Percentiles rank a stretch among this genome's conserved stretches.
Evolutionary conservation across 2,888 invertebrate genomes (phyloP).

Genomic region (Erynnis tages): DNA sequence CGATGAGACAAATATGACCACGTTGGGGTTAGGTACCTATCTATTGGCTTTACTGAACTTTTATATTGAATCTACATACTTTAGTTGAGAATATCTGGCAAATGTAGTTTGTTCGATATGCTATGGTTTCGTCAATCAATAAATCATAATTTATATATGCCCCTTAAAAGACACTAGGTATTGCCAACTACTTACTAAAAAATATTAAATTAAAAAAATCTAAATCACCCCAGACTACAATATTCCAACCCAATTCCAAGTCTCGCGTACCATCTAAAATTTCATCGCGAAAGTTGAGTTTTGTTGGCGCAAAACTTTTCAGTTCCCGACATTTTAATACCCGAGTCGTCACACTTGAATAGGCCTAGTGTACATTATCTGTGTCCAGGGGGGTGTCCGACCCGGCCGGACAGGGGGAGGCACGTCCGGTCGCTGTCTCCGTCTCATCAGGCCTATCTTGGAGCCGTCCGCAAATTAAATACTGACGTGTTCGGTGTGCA

Average conservation of each 20-base stretch:
- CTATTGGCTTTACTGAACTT: too few species aligned
- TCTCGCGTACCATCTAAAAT: conserved; percentile 10
- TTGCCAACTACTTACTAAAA: too few species aligned
- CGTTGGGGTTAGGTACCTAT: too few species aligned
- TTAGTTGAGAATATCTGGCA: too few species aligned
- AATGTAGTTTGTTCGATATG: too few species aligned
- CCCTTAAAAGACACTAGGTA: too few species aligned
- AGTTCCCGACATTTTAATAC: conserved; percentile 28
- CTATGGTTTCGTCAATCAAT: too few species aligned
- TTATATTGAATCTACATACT: too few species aligned
- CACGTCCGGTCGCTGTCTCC: conserved; percentile 77
- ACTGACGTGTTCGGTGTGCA: conserved; percentile 55
- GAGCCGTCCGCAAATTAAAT: conserved; percentile 75
- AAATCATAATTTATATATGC: too few species aligned
- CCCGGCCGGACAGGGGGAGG: conserved; percentile 42
- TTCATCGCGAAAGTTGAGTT: conserved; percentile 22
- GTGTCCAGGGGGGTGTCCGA: conserved; percentile 39
- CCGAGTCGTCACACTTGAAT: conserved; percentile 54
- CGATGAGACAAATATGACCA: too few species aligned
- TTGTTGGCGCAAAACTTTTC: conserved; percentile 20
- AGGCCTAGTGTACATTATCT: conserved; percentile 58
- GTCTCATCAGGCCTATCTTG: conserved; percentile 77
- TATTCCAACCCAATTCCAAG: conserved; percentile 7
- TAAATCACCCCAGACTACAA: background rate
- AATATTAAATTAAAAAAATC: background rate